Evolutionary conservation across 2,888 invertebrate genomes (phyloP), one percentile per base, ranked within the genome.

Genomic region (Leptura quadrifasciata): DNA sequence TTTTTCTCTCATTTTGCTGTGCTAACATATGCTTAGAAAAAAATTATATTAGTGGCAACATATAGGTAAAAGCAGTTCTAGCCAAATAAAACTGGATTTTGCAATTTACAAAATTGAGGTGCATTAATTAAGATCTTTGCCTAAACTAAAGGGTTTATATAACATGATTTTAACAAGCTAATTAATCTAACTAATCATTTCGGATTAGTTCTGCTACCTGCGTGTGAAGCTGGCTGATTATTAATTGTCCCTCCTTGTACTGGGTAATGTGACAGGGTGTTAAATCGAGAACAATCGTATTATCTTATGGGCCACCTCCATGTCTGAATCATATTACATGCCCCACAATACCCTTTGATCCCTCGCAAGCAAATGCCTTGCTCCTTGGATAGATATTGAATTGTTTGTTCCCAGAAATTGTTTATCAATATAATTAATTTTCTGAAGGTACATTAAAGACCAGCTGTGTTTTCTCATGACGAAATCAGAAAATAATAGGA

Each of bases 191-290:
- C 69, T 64, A 75, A 75, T 67, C 55, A 60, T 18, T 68, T 35
- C 65, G 15, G 68, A 76, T 69, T 70, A 71, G 39, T 71, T 65
- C 35, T 65, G 67, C 54, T 72, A 75, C 74, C 76, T 76, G 70
- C 35, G 75, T 76, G 73, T 60, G 71, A 74, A 78, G 72, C 74
- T 60, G 73, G 72, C 68, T 77, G 63, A 70, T 79, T 81, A 81
- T 80, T 81, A 79, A 81, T 79, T 76, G 75, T 71, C 54, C 57
- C 68, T 68, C 72, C 54, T 75, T 74, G 73, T 75, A 74, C 73
- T 72, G 47, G 65, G 78, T 75, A 65, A 68, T 77, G 76, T 79
- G 80, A 80, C 79, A 81, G 68, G 71, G 80, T 75, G 75, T 71
- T 78, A 76, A 81, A 77, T 72, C 61, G 75, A 52, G 72, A 77